A percentile compares a stretch with the other conserved stretches of the same genome.
Evolutionary conservation across 1,140 invertebrate species (phyloP).

Genomic region (Saccostrea echinata): DNA sequence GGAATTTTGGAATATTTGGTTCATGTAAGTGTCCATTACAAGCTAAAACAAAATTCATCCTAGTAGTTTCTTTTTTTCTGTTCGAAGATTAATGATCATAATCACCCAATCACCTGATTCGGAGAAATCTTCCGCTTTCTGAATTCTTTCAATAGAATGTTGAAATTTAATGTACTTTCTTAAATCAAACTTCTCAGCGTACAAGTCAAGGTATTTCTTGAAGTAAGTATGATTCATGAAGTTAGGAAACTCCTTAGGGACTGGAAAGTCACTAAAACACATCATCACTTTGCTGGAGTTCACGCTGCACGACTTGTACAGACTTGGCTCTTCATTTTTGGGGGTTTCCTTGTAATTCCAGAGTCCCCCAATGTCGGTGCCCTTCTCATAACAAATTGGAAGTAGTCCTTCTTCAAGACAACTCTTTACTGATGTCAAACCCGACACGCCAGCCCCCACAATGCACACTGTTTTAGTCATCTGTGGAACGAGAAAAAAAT

Average conservation of each 20-base stretch:
- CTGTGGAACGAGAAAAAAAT: background rate
- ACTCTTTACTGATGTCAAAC: constrained; percentile 78
- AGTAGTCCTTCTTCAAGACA: constrained; percentile 80
- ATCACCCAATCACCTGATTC: constrained; percentile 58
- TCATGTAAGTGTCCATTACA: constrained; percentile 76
- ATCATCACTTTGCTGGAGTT: constrained; percentile 82
- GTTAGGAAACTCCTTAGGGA: constrained; percentile 78
- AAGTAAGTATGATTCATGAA: constrained; percentile 80
- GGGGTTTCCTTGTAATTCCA: constrained; percentile 66
- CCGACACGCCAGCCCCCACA: constrained; percentile 79
- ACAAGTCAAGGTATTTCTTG: constrained; percentile 77
- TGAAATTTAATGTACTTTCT: constrained; percentile 67
- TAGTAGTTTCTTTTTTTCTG: constrained; percentile 14
- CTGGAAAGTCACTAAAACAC: constrained; percentile 81
- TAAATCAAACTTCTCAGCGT: constrained; percentile 78
- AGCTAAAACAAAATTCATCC: constrained; percentile 76
- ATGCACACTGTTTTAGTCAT: constrained; percentile 61
- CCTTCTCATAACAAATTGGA: constrained; percentile 79
- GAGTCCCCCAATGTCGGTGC: constrained; percentile 76
- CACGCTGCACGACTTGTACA: constrained; percentile 77
- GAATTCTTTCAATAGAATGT: constrained; percentile 54
- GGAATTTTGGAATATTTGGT: constrained; percentile 72
- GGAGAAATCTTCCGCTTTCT: constrained; percentile 49
- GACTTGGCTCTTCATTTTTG: constrained; percentile 66
- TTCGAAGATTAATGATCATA: constrained; percentile 11